Base-by-base conservation (phyloP, 2,113 vertebrate species). In the Halichoerus grypus region DNA sequence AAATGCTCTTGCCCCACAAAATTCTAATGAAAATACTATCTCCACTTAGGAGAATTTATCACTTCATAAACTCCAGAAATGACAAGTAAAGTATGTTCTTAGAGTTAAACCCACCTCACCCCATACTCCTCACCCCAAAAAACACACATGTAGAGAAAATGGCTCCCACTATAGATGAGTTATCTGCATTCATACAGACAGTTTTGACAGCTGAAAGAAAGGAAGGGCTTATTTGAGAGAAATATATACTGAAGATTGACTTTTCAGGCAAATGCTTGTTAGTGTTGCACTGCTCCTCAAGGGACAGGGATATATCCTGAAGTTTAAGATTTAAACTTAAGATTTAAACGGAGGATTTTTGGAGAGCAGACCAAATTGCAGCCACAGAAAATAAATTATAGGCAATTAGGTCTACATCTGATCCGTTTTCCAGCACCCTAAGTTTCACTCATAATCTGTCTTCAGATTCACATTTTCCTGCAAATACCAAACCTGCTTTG, bases 311-410 rank as follows among this genome's bases (percentile, higher is more conserved):
- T 88, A 22, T 61, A 83, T 82, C 55, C 74, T 94, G 63, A 84
- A 81, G 80, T 80, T 94, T 93, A 96, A 92, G 83, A 90, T 95
- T 92, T 97, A 96, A 97, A 36, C 36, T 94, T 93, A 96, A 92
- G 83, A 90, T 95, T 92, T 97, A 96, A 97, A 36, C 36, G 95
- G 92, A 95, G 90, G 71, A 88, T 85, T 97, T 93, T 85, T 96
- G 86, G 84, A 95, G 49, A 96, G 81, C 15, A 96, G 95, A 86
- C 59, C 76, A 97, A 93, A 96, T 39, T 72, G 71, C 42, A 55
- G 55, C 71, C 76, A 89, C 71, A 91, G 91, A 96, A 96, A 92
- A 97, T 91, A 97, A 96, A 96, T 92, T 88, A 69, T 19, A 93
- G 81, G 88, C 85, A 97, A 92, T 97, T 96, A 91, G 59, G 51